Evolutionary conservation across 1,140 invertebrate species (phyloP).

Genomic region (Sinella curviseta): DNA sequence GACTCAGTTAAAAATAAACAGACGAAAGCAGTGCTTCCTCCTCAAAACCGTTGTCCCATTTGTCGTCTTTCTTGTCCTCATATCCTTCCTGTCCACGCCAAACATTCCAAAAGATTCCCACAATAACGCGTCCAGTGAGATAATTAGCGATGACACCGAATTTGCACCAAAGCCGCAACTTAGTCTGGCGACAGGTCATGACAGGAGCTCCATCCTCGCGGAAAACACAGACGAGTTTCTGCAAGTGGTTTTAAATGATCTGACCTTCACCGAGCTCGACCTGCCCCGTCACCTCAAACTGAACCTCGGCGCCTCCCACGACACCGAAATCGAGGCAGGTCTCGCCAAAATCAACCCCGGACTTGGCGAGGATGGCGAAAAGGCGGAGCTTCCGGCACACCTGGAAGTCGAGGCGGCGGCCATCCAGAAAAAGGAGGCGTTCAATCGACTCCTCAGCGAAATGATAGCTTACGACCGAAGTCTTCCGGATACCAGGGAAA

Average conservation of each 20-base stretch:
- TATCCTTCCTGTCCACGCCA: no score
- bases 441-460: slow-evolving; percentile 85
- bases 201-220: no score
- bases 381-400: slow-evolving; percentile 39
- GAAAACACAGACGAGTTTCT: slow-evolving; percentile 48
- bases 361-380: slow-evolving; percentile 72
- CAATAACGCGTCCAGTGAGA: no score
- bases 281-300: neutral
- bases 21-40: no score
- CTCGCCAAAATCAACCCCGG: slow-evolving; percentile 58
- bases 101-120: no score
- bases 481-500: slow-evolving; percentile 77
- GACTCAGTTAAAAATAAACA: no score
- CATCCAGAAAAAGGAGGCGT: slow-evolving; percentile 77
- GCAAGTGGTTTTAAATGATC: slow-evolving; percentile 35
- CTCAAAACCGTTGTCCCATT: no score
- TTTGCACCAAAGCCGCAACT: no score
- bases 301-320: no score
- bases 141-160: no score
- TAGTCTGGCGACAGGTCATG: no score
- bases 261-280: slow-evolving; percentile 40
- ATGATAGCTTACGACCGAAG: slow-evolving; percentile 81
- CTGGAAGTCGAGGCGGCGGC: slow-evolving; percentile 66
- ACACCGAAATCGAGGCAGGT: slow-evolving; percentile 55
- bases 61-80: no score